Evolutionary conservation across 2,113 vertebrate species (phyloP), one percentile per base, ranked within the genome.

Genomic region (Sciurus niger): DNA sequence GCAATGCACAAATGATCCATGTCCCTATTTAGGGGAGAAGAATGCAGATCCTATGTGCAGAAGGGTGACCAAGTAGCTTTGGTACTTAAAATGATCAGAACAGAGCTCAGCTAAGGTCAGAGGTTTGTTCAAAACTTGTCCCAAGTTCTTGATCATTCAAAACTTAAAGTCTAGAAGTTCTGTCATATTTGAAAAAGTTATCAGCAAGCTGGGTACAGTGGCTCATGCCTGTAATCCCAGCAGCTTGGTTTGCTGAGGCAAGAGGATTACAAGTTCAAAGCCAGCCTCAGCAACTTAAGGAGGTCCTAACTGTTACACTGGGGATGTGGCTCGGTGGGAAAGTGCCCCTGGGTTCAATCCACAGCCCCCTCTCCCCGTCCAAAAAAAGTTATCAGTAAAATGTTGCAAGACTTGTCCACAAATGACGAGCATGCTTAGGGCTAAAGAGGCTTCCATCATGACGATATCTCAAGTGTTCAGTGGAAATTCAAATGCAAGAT

Each of bases 41-140:
- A 65, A 63, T 9, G 7, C 5, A 55, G 37, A 67, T 48, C 76
- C 51, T 68, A 37, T 34, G 13, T 46, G 24, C 60, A 76, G 30
- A 89, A 84, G 17, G 20, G 14, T 58, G 90, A 58, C 76, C 94
- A 83, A 46, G 48, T 25, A 89, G 10, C 4, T 30, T 34, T 20
- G n/a, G 78, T 90, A 68, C 46, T 90, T 76, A 67, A 77, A 51
- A 43, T 87, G 74, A 86, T 70, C 34, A 28, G 72, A 90, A 86
- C 40, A 14, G 51, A 82, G 11, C 10, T 89, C 14, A 40, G 55
- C n/a, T 68, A 80, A 13, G 58, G 22, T 24, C 83, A 30, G 24
- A 40, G 24, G 68, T 60, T 10, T 37, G 22, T 28, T 84, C 6
- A 53, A 37, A 17, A 68, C 58, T 43, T 88, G 10, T 63, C 83